A percentile compares a stretch with the other conserved stretches of the same genome.
Evolutionary conservation across 2,888 invertebrate genomes (phyloP).

Genomic region (Cybosia mesomella): DNA sequence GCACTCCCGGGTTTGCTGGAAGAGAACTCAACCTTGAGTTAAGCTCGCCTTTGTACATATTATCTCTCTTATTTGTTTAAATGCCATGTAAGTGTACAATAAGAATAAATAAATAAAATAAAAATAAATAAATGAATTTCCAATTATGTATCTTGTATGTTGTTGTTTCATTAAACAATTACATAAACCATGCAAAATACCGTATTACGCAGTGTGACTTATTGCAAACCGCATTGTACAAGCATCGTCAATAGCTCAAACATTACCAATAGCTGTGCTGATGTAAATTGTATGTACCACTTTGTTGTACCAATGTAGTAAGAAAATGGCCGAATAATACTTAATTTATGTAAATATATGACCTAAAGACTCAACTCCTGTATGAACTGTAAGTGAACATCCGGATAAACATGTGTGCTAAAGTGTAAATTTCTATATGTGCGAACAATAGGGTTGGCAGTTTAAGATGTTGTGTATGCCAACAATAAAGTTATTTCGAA

Average conservation of each 20-base stretch:
- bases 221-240: constrained; percentile 18
- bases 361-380: constrained; percentile 47
- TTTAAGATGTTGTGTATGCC: constrained; percentile 25
- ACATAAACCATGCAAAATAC: constrained; percentile 14
- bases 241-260: constrained; percentile 15
- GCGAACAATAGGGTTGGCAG: constrained; percentile 34
- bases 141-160: neutral
- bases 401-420: neutral
- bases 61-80: too few species aligned
- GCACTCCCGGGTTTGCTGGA: too few species aligned
- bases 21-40: too few species aligned
- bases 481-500: constrained; percentile 11
- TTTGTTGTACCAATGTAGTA: constrained; percentile 27
- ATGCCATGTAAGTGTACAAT: too few species aligned
- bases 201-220: constrained; percentile 17
- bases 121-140: too few species aligned
- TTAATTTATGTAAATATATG: constrained; percentile 50
- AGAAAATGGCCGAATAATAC: constrained; percentile 27
- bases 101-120: too few species aligned
- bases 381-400: constrained; percentile 7
- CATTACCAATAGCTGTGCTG: constrained; percentile 31
- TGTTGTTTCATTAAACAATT: constrained; percentile 18
- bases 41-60: too few species aligned
- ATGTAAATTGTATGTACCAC: constrained; percentile 22
- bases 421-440: constrained; percentile 5